Conservation (phyloP, 2,888 invertebrate species). For the Leptopterna dolabrata region DNA sequence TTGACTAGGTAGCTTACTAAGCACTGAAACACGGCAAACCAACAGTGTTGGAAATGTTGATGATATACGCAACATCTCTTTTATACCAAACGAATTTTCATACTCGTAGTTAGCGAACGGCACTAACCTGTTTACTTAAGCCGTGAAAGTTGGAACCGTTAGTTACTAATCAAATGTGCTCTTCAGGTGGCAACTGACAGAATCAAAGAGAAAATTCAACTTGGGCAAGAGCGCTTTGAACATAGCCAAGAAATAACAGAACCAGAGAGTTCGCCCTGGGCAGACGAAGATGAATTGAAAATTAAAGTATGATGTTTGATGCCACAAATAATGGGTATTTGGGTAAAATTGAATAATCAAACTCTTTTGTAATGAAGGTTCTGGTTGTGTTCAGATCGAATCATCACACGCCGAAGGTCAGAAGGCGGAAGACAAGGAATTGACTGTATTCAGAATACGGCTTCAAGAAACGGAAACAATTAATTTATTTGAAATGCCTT, state of each 20-base stretch:
- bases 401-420: background rate
- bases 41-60: too few relatives aligned
- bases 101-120: too few relatives aligned
- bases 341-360: background rate
- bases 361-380: background rate
- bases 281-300: constrained; percentile 30
- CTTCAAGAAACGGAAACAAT: constrained; percentile 37
- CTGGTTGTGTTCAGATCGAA: background rate
- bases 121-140: too few relatives aligned
- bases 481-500: constrained; percentile 20
- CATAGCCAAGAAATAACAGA: background rate
- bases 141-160: too few relatives aligned
- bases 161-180: background rate
- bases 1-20: too few relatives aligned
- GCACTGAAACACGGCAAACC: too few relatives aligned
- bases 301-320: background rate
- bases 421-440: constrained; percentile 17
- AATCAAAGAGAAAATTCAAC: constrained; percentile 25
- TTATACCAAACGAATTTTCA: too few relatives aligned
- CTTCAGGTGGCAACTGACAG: constrained; percentile 10
- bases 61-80: too few relatives aligned
- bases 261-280: background rate
- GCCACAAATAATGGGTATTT: background rate
- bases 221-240: constrained; percentile 27
- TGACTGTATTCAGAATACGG: constrained; percentile 4